Evolutionary conservation across 1,140 invertebrate species (phyloP).

Genomic region (Agraylea sexmaculata): DNA sequence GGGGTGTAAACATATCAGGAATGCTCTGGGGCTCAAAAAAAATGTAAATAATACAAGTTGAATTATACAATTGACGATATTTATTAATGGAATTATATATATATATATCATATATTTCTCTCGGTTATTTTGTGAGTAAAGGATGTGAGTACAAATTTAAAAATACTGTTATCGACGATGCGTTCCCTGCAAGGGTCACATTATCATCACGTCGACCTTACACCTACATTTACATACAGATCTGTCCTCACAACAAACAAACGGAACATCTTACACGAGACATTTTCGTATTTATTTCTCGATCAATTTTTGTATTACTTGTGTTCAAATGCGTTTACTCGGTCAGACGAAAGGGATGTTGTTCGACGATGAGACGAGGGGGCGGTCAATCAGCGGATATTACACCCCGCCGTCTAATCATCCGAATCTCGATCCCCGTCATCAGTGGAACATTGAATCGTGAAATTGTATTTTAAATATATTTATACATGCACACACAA

Average conservation of each 20-base stretch:
- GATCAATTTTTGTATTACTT: no score
- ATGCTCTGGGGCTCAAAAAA: no score
- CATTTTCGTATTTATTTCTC: no score
- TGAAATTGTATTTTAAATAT: conserved; percentile 9
- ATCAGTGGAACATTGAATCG: conserved; percentile 12
- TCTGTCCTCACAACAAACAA: no score
- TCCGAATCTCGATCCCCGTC: no score
- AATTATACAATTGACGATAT: conserved; percentile 42
- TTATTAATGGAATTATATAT: conserved; percentile 45
- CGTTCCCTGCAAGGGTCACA: no score
- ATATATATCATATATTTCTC: no score
- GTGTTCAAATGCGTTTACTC: conserved; percentile 24
- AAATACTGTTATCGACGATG: conserved; percentile 27
- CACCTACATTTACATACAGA: no score
- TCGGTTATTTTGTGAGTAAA: conserved; percentile 41
- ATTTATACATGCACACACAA: conserved; percentile 21
- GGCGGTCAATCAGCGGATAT: conserved; percentile 39
- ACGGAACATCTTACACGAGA: no score
- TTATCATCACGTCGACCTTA: no score
- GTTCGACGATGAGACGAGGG: conserved; percentile 36
- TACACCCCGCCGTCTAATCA: conserved; percentile 35
- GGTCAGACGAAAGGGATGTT: conserved; percentile 26
- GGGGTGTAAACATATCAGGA: conserved; percentile 21
- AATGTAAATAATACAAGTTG: conserved; percentile 15
- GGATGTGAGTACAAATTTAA: conserved; percentile 42